Evolutionary conservation across 2,797 vertebrate species (phyloP).

Genomic region (Rhabdomys pumilio): DNA sequence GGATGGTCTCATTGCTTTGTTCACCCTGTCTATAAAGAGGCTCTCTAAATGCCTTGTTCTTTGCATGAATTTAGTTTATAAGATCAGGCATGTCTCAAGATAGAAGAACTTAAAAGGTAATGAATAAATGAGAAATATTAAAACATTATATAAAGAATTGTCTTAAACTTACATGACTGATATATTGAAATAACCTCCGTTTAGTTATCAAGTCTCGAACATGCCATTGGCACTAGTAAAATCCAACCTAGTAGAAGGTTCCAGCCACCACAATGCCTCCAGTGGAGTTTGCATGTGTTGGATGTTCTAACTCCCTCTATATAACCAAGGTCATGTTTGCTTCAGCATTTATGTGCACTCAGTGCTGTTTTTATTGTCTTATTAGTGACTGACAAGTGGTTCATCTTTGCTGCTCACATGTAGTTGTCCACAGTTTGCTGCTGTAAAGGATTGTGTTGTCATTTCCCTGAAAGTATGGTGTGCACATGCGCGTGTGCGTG

Average conservation of each 20-base stretch:
- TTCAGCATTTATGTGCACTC: not conserved
- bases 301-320: not conserved
- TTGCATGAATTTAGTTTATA: slow-evolving; percentile 20
- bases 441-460: not conserved
- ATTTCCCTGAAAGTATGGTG: slow-evolving; percentile 34
- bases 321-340: not conserved
- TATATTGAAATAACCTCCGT: not conserved
- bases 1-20: not conserved
- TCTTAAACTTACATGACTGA: not conserved
- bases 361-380: not conserved
- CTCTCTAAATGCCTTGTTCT: slow-evolving; percentile 32
- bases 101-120: slow-evolving; percentile 5
- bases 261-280: too few relatives aligned
- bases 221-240: not conserved
- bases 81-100: not conserved
- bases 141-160: slow-evolving; percentile 74
- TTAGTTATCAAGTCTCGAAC: not conserved
- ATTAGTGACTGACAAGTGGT: not conserved
- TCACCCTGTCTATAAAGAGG: not conserved
- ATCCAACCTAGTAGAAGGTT: not conserved
- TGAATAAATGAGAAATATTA: slow-evolving; percentile 53
- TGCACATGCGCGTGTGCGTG: too few relatives aligned
- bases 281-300: not conserved
- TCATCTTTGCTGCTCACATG: not conserved
- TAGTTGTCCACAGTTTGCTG: not conserved